These are phyloP conservation scores for Nymphalis io DNA, from an alignment of 1,140 invertebrate species.

Conservation along the genomic window DNA sequence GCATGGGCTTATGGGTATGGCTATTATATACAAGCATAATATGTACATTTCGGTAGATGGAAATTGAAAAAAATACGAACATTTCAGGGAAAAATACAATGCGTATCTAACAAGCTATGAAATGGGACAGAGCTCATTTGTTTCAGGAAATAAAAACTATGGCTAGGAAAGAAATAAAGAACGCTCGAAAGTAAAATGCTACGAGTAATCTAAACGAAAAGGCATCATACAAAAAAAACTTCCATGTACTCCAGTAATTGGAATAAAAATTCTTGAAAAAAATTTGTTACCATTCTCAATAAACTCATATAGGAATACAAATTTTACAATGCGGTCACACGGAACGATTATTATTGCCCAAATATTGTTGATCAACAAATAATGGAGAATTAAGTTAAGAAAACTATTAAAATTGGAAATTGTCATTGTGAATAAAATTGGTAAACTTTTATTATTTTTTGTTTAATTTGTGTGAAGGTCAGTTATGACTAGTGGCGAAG, in stretches of 20 bases:
- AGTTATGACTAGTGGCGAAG: no score
- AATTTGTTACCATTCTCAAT: no score
- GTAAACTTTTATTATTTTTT: no score
- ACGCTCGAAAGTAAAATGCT: constrained; percentile 17
- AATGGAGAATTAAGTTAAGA: no score
- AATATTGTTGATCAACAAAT: no score
- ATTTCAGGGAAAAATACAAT: constrained; percentile 32
- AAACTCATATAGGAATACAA: no score
- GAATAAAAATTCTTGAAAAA: neutral
- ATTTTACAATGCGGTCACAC: no score
- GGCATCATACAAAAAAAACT: neutral
- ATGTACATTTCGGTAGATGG: constrained; percentile 18
- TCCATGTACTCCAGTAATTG: neutral
- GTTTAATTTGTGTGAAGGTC: no score
- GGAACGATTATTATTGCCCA: no score
- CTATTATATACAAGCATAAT: constrained; percentile 3
- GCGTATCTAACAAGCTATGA: constrained; percentile 38
- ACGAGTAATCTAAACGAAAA: constrained; percentile 2
- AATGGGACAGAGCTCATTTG: constrained; percentile 41
- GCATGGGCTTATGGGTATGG: neutral
- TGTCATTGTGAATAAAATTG: no score
- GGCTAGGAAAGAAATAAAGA: constrained; percentile 33
- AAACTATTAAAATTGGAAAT: no score
- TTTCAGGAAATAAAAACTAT: constrained; percentile 40
- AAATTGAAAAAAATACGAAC: constrained; percentile 31